Evolutionary conservation across 2,113 vertebrate genomes (phyloP), one percentile per base, ranked within the genome.

Genomic region (Misgurnus mizolepis): DNA sequence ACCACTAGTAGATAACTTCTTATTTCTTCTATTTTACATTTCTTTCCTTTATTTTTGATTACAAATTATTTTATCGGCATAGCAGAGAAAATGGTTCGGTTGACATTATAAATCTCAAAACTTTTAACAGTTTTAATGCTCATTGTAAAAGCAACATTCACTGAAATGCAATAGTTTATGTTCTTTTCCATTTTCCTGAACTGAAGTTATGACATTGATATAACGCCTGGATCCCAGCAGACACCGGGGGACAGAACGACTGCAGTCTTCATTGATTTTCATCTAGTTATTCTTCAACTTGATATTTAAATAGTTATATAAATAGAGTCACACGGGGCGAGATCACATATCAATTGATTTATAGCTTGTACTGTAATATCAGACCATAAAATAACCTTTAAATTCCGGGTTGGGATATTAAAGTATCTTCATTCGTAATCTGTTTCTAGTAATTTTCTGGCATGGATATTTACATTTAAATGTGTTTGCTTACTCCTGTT

Each of bases 391-490:
- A 6, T 60, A 45, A 60, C 6, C 34, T 60, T 58, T 73, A 60
- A 43, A 43, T 1, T 56, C 40, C 22, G 17, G 41, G 14, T 70
- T 39, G 47, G 49, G 10, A 55, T 15, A 60, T 68, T 47, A 5
- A 41, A 65, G 45, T 18, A 78, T 66, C 8, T 39, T 49, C 18
- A 43, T 49, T 61, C 34, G 6, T n/a, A 34, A 14, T 66, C 64
- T 45, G 27, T 53, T 64, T 72, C 39, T 27, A 10, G 58, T 65
- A 39, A n/a, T 70, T 53, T 41, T 53, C 69, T 45, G 53, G 61
- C 34, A 17, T 15, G 73, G 5, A 80, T 73, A 73, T 80, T 80
- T 66, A 73, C 68, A 80, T 73, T 56, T 80, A 73, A 50, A 58
- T 73, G 34, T 72, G 49, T 62, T 73, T 14, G 68, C 61, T 73